A percentile compares a stretch with the other conserved stretches of the same genome.
phyloP scores from a whole-genome alignment of 1,140 invertebrate species.

The Branchinecta lynchi region DNA sequence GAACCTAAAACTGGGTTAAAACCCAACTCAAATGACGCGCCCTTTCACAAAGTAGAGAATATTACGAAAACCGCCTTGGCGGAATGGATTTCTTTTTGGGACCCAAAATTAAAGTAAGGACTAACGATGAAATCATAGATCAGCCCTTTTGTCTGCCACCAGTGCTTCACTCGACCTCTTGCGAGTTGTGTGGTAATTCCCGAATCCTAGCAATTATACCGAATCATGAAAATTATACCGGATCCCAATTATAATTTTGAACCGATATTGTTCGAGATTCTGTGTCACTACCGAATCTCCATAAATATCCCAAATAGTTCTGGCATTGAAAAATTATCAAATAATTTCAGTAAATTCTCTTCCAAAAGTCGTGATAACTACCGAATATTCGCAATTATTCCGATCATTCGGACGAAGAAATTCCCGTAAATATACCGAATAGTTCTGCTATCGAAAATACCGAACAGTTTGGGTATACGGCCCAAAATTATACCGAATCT shows the following conservation, averaged over 20 bases:
- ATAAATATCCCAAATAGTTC: too few species aligned
- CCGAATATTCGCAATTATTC: too few species aligned
- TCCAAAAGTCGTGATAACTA: too few species aligned
- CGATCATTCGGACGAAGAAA: too few species aligned
- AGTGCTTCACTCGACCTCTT: slow-evolving; percentile 5
- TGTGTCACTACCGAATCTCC: too few species aligned
- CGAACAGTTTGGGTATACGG: too few species aligned
- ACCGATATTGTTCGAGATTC: too few species aligned
- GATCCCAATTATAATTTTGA: neutral
- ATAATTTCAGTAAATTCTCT: too few species aligned
- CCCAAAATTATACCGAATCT: too few species aligned
- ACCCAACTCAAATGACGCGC: slow-evolving; percentile 1
- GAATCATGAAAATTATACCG: neutral
- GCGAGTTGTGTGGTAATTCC: neutral
- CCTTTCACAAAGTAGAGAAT: slow-evolving; percentile 9
- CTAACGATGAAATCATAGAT: slow-evolving; percentile 2
- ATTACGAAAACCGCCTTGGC: neutral
- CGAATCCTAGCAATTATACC: slow-evolving; percentile 5
- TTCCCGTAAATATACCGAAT: too few species aligned
- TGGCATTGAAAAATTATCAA: too few species aligned
- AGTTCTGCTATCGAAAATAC: too few species aligned
- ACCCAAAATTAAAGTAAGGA: slow-evolving; percentile 7
- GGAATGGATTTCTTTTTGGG: neutral
- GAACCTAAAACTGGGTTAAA: slow-evolving; percentile 2
- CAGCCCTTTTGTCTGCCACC: slow-evolving; percentile 1